Percentiles rank a stretch among this genome's conserved stretches.
These are phyloP conservation scores for Sinotaia quadrata DNA, from an alignment of 2,888 invertebrate species.

Conservation along the genomic window DNA sequence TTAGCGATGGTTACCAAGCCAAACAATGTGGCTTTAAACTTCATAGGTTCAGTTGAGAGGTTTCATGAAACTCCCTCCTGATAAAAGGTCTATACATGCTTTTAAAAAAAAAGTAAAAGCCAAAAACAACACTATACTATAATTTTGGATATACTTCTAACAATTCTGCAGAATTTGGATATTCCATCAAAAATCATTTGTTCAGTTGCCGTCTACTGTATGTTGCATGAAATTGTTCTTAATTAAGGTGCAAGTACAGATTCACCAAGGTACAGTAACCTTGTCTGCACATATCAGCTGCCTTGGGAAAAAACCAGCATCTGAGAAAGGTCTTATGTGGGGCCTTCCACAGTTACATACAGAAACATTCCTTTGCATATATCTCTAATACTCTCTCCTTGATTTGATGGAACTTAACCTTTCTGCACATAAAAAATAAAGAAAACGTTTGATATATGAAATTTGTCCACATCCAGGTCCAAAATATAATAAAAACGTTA, in stretches of 20 bases:
- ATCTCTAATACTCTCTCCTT: conserved; percentile 3
- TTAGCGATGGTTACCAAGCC: no score
- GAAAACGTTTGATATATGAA: conserved; percentile 8
- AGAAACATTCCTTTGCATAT: neutral
- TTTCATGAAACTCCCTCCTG: no score
- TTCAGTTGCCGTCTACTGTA: neutral
- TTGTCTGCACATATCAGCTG: conserved; percentile 15
- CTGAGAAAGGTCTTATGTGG: conserved; percentile 23
- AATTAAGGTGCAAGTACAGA: neutral
- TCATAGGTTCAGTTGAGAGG: no score
- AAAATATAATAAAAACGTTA: conserved; percentile 23
- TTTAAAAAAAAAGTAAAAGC: neutral
- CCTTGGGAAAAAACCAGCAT: conserved; percentile 23
- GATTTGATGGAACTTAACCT: conserved; percentile 23
- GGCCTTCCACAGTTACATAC: conserved; percentile 15
- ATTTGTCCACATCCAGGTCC: conserved; percentile 10
- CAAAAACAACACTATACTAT: neutral
- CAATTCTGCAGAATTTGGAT: conserved; percentile 8
- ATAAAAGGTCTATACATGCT: neutral
- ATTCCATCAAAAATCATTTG: conserved; percentile 18
- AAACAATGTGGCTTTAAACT: no score
- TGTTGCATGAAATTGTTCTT: neutral
- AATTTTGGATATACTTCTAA: no score
- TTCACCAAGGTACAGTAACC: neutral
- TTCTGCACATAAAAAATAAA: conserved; percentile 16